Evolutionary conservation across 2,888 invertebrate genomes (phyloP), one percentile per base, ranked within the genome.

Genomic region (Diploptera punctata): DNA sequence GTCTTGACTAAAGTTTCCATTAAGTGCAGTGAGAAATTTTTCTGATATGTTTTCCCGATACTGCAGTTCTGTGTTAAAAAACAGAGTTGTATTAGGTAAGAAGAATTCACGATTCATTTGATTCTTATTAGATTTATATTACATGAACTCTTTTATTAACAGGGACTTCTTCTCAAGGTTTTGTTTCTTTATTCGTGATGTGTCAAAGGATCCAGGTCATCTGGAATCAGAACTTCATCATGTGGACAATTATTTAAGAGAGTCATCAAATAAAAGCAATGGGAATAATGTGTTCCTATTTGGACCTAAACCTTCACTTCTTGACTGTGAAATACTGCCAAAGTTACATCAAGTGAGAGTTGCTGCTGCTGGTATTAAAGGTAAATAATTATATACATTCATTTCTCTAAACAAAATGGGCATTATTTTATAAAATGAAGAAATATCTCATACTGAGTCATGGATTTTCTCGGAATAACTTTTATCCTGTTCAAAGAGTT

Each of bases 311-410:
- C 76, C 74, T 5, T 74, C 77, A 13, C 65, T 77, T 4, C 49
- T 78, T 24, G 78, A 78, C 60, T 77, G 77, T 70, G 77, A 78
- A 69, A 76, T 78, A 16, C 49, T 78, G 26, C 78, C 78, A 0
- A 78, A 78, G 71, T 68, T 78, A 1, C 78, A 78, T 69, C 78
- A 78, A 72, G 77, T 77, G 3, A 73, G 78, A 16, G 78, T 78
- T 3, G 78, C 78, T 29, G 73, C 76, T 10, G 65, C 74, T 44
- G 75, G 75, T 16, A 74, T 78, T 10, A 76, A 77, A 72, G 76
- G 77, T 74, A 44, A 68, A 38, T 52, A 21, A 21, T 33, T 10
- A 33, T 33, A 10, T 33, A 33, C 5, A 33, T 33, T 7, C 33
- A 33, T 33, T 5, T 33, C 33, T 33, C 7, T 33, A 33, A 33